Evolutionary conservation across 2,888 invertebrate genomes (phyloP).

Genomic region (Ashinkailepas kermadecensis): DNA sequence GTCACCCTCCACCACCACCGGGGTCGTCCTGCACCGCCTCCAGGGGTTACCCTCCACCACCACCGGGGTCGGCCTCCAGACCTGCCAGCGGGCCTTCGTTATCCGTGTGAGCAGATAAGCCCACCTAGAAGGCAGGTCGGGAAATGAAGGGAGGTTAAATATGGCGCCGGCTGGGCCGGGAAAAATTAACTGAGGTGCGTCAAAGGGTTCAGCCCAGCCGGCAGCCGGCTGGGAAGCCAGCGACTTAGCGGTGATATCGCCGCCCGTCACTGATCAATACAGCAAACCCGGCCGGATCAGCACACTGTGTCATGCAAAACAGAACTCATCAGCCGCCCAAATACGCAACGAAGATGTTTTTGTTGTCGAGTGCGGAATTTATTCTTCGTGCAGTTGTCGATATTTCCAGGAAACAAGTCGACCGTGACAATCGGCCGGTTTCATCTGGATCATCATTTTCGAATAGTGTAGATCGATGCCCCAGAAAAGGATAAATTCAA

Average conservation of each 20-base stretch:
- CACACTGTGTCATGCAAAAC: not conserved
- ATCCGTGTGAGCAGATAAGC: not conserved
- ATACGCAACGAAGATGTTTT: not conserved
- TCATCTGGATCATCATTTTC: not conserved
- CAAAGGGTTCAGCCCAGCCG: not conserved
- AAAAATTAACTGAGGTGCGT: not conserved
- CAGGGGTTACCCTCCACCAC: too few relatives aligned
- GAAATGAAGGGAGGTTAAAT: constrained; percentile 11
- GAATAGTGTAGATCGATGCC: too few relatives aligned
- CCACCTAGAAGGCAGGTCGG: not conserved
- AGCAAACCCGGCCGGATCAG: not conserved
- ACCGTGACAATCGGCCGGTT: not conserved
- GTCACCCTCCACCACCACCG: too few relatives aligned
- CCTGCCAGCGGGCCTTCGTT: not conserved
- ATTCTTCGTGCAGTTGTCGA: not conserved
- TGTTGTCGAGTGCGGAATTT: not conserved
- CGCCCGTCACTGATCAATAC: not conserved
- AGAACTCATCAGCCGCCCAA: not conserved
- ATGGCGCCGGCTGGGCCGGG: not conserved
- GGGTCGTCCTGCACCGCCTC: too few relatives aligned
- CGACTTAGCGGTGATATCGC: not conserved
- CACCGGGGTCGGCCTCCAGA: too few relatives aligned
- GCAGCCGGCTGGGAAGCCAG: not conserved
- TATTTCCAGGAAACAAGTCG: not conserved
- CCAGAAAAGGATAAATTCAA: too few relatives aligned